Evolutionary conservation across 1,140 invertebrate genomes (phyloP).

Genomic region (Wasmannia auropunctata): DNA sequence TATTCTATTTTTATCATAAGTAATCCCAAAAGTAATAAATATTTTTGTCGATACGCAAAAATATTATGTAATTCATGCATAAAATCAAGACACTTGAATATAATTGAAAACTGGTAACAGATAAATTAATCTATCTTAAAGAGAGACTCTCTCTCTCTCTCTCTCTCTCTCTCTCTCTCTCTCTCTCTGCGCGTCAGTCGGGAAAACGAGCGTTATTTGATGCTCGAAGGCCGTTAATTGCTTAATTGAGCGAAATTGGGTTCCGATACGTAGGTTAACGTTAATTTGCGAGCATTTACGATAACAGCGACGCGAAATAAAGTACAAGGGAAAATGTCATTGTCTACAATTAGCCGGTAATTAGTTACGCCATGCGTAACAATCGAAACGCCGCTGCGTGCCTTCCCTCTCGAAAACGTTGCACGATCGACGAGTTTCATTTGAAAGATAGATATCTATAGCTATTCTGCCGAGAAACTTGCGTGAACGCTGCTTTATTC

Average conservation of each 20-base stretch:
- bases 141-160: too few species aligned
- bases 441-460: slow-evolving; percentile 42
- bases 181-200: slow-evolving; percentile 12
- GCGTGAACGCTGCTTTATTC: background rate
- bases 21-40: background rate
- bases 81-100: background rate
- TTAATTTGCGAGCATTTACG: slow-evolving; percentile 44
- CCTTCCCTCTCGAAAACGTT: slow-evolving; percentile 12
- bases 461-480: slow-evolving; percentile 7
- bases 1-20: background rate
- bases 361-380: slow-evolving; percentile 57
- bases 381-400: slow-evolving; percentile 23
- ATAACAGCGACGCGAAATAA: slow-evolving; percentile 47
- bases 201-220: slow-evolving; percentile 56
- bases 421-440: slow-evolving; percentile 21
- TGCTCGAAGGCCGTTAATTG: slow-evolving; percentile 57
- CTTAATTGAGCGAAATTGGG: slow-evolving; percentile 66
- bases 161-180: too few species aligned
- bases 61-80: background rate
- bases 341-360: slow-evolving; percentile 47
- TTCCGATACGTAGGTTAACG: slow-evolving; percentile 53
- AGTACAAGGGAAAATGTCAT: slow-evolving; percentile 55
- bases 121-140: background rate
- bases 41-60: background rate
- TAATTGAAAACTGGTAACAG: background rate